Evolutionary conservation across 2,888 invertebrate genomes (phyloP).

Genomic region (Athalia circularis): DNA sequence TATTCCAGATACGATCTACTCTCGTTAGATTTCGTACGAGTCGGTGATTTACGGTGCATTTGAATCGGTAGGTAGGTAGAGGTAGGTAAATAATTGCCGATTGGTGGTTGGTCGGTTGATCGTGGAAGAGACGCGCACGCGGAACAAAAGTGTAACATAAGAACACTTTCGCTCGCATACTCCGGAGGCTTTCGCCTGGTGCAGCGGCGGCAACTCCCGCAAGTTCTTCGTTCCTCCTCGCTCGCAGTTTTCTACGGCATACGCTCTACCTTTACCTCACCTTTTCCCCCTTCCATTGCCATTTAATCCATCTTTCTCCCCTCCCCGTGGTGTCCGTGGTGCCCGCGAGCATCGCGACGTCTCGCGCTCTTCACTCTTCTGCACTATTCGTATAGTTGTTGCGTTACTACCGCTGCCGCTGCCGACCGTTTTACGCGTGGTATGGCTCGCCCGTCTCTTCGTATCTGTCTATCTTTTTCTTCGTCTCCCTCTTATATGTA

Average conservation of each 20-base stretch:
- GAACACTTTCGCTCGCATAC: constrained; percentile 69
- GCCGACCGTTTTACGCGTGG: not conserved
- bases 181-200: constrained; percentile 42
- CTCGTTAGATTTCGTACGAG: too few relatives aligned
- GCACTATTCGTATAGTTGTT: not conserved
- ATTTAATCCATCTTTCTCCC: constrained; percentile 33
- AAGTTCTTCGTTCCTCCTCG: constrained; percentile 44
- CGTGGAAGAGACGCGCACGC: constrained; percentile 4
- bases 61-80: not conserved
- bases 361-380: constrained; percentile 19
- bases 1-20: too few relatives aligned
- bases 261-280: constrained; percentile 9
- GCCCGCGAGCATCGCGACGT: constrained; percentile 26
- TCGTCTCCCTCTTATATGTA: constrained; percentile 13
- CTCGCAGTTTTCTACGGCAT: not conserved
- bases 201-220: constrained; percentile 47
- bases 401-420: constrained; percentile 3
- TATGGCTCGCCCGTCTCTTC: not conserved
- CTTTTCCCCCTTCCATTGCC: constrained; percentile 45
- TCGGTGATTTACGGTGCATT: too few relatives aligned
- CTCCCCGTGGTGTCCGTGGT: constrained; percentile 10
- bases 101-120: not conserved
- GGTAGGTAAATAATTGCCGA: not conserved
- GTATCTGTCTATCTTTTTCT: not conserved
- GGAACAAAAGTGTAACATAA: constrained; percentile 58